Percentiles rank a stretch among this genome's conserved stretches.
Evolutionary conservation across 2,888 invertebrate species (phyloP).

Genomic region (Prenolepis imparis): DNA sequence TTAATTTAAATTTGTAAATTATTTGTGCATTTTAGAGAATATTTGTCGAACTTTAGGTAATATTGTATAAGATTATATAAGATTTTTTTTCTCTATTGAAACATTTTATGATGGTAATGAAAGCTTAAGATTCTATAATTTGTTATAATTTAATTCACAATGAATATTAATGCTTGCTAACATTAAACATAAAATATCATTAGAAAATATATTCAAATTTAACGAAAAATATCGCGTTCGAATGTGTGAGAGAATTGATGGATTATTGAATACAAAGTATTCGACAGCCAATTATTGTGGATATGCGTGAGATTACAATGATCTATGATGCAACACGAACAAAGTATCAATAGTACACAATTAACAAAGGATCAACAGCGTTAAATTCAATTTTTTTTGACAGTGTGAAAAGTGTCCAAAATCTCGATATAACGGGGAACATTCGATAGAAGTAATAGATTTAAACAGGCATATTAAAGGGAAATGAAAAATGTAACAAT

Average conservation of each 20-base stretch:
- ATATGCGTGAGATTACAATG: constrained; percentile 13
- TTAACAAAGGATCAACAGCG: constrained; percentile 44
- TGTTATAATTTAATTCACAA: not conserved
- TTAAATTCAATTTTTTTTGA: constrained; percentile 33
- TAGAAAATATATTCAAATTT: not conserved
- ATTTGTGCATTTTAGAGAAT: not conserved
- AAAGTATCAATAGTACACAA: constrained; percentile 45
- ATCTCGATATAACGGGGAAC: constrained; percentile 24
- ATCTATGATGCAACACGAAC: constrained; percentile 29
- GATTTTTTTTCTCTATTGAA: not conserved
- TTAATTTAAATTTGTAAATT: not conserved
- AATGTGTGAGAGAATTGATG: not conserved
- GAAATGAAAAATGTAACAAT: constrained; percentile 20
- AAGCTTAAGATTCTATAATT: not conserved
- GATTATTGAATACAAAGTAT: not conserved
- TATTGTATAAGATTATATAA: not conserved
- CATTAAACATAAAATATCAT: not conserved
- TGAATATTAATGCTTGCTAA: not conserved
- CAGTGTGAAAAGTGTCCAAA: not conserved
- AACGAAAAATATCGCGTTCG: not conserved
- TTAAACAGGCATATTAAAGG: constrained; percentile 19
- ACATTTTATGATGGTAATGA: not conserved
- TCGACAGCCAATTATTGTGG: not conserved
- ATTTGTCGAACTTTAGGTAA: not conserved
- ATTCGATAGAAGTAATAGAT: constrained; percentile 29